Base-by-base conservation (phyloP, 2,888 invertebrate genomes). In the Parnassius smintheus region DNA sequence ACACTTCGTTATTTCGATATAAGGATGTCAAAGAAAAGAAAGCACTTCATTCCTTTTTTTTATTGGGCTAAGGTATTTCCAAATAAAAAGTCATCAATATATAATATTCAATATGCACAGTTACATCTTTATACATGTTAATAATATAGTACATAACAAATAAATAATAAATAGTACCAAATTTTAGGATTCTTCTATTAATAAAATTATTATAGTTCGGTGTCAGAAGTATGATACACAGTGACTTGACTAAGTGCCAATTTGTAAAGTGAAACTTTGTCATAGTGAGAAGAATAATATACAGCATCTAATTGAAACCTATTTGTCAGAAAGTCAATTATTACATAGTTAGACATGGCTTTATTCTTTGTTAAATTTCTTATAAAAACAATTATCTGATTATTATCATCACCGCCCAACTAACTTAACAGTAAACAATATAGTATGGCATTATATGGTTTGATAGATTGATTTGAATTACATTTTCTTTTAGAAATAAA, bases 61-160 rank as follows among this genome's bases (percentile, higher is more conserved):
- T 89, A 89, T 83, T 88, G 82, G 86, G 84, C 87, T 88, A 89
- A 88, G 83, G 85, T 88, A 86, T 83, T 82, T 80, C 86, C 81
- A 88, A 91, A 90, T 88, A 88, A 89, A 86, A 88, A 86, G 83
- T 88, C 85, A 78, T 88, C 85, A 89, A 88, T 90, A 89, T 89
- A 90, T 88, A 88, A 82, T 83, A 87, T 88, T 90, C 85, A 86
- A 90, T 91, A 91, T 90, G 91, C 91, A 90, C 90, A 91, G 84
- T 90, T 88, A 91, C 87, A 89, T 81, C 87, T 91, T 91, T 89
- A 89, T 88, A 91, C 91, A 91, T 88, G 90, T 88, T 90, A 91
- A 88, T 88, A 89, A 91, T 91, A 91, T 88, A 86, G 89, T 88
- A 91, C 88, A 92, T 86, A 90, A 88, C 88, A 88, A 91, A 91